These are phyloP conservation scores for Diorhabda sublineata DNA, from an alignment of 1,140 invertebrate species.

Conservation along the genomic window DNA sequence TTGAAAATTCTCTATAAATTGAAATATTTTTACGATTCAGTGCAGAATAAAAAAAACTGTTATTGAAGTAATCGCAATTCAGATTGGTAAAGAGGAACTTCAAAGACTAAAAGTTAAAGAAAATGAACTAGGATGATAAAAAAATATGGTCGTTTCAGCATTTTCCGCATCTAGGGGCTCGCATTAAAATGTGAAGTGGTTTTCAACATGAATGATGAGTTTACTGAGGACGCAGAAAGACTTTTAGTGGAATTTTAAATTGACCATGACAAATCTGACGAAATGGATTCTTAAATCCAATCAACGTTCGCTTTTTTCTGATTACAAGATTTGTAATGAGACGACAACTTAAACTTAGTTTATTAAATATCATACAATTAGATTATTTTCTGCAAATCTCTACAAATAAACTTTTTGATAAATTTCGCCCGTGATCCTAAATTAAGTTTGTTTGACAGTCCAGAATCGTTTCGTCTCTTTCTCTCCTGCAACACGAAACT, in stretches of 20 bases:
- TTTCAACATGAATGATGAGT: conserved; percentile 1
- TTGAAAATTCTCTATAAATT: too few relatives aligned
- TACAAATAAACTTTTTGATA: too few relatives aligned
- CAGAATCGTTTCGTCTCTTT: too few relatives aligned
- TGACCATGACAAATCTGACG: neutral
- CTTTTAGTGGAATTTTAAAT: neutral
- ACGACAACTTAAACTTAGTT: too few relatives aligned
- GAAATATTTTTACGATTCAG: too few relatives aligned
- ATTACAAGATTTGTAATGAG: too few relatives aligned
- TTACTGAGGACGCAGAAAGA: neutral
- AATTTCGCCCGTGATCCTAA: neutral
- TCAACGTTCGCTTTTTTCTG: too few relatives aligned
- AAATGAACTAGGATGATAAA: conserved; percentile 1
- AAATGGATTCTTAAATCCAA: neutral
- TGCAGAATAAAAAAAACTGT: neutral
- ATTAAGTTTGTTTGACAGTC: neutral
- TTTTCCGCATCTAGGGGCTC: neutral
- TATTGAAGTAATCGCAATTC: neutral
- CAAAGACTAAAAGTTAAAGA: conserved; percentile 2
- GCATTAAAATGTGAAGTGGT: neutral
- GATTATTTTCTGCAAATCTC: too few relatives aligned
- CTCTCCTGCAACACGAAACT: neutral
- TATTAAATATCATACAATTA: too few relatives aligned
- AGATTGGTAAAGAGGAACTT: neutral
- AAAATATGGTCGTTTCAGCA: neutral